phyloP scores from a whole-genome alignment of 2,797 vertebrate genomes.

The Poecilia velifera region DNA sequence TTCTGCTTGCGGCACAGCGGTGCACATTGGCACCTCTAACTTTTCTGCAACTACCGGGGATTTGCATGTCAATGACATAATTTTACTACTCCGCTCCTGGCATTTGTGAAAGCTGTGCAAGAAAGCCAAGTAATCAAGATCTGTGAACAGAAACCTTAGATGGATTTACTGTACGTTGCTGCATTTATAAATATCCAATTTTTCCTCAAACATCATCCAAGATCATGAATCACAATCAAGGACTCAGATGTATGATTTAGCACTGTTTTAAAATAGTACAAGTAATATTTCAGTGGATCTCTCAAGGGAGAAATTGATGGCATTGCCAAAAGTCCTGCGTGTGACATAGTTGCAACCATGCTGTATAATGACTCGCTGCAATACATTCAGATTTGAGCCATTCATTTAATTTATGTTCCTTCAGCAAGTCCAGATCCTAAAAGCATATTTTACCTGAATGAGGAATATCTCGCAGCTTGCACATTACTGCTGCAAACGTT shows the following conservation, averaged over 20 bases:
- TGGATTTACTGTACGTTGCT: slow-evolving; percentile 31
- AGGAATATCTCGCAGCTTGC: slow-evolving; percentile 58
- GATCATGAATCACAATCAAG: slow-evolving; percentile 44
- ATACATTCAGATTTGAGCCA: slow-evolving; percentile 41
- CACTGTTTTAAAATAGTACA: slow-evolving; percentile 10
- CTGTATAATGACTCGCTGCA: slow-evolving; percentile 1
- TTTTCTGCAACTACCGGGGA: slow-evolving; percentile 71
- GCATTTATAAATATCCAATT: slow-evolving; percentile 43
- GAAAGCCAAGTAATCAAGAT: slow-evolving; percentile 62
- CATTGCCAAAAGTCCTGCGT: slow-evolving; percentile 18
- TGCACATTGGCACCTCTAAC: slow-evolving; percentile 77
- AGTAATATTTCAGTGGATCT: slow-evolving; percentile 22
- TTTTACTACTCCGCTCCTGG: slow-evolving; percentile 71
- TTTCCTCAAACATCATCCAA: slow-evolving; percentile 38
- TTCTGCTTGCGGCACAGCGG: slow-evolving; percentile 76
- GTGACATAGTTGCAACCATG: slow-evolving; percentile 6
- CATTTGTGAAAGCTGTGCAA: slow-evolving; percentile 56
- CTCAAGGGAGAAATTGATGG: slow-evolving; percentile 31
- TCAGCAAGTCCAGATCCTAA: slow-evolving; percentile 25
- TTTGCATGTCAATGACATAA: slow-evolving; percentile 81
- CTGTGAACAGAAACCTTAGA: slow-evolving; percentile 65
- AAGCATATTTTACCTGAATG: slow-evolving; percentile 50
- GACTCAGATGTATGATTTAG: slow-evolving; percentile 11
- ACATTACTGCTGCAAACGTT: slow-evolving; percentile 69
- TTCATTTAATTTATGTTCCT: slow-evolving; percentile 44